phyloP scores from a whole-genome alignment of 2,797 vertebrate genomes.

The Avahi laniger region DNA sequence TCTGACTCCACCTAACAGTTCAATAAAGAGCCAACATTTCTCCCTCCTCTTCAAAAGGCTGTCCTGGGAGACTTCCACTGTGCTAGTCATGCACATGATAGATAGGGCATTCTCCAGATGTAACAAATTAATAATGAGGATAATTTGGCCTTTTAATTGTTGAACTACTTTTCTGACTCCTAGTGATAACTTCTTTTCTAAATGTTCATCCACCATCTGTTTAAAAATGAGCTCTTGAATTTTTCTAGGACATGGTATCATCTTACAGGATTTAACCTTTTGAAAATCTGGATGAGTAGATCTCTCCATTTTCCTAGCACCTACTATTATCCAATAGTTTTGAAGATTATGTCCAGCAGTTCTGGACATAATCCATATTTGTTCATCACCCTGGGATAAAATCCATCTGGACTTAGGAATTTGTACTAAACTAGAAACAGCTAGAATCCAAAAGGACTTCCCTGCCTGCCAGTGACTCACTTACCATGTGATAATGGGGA shows the following conservation, averaged over 20 bases:
- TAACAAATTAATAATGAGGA: background rate
- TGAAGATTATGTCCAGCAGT: background rate
- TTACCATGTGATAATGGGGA: no score
- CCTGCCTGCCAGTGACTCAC: background rate
- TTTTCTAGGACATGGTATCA: background rate
- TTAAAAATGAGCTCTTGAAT: background rate
- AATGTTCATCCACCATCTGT: background rate
- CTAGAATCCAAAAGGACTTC: background rate
- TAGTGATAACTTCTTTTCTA: background rate
- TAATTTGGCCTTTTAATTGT: background rate
- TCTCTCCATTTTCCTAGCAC: background rate
- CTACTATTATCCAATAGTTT: background rate
- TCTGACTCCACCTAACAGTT: background rate
- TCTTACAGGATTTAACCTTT: background rate
- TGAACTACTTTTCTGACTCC: background rate
- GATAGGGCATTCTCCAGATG: background rate
- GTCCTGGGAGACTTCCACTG: background rate
- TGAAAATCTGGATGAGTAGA: background rate
- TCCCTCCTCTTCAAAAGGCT: background rate
- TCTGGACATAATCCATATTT: background rate
- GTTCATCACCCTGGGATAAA: background rate
- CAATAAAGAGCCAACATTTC: background rate
- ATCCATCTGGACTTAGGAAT: background rate
- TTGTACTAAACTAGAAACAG: background rate
- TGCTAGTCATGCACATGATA: background rate